phyloP scores from a whole-genome alignment of 2,888 invertebrate species.

The Drosophila vallismaia region DNA sequence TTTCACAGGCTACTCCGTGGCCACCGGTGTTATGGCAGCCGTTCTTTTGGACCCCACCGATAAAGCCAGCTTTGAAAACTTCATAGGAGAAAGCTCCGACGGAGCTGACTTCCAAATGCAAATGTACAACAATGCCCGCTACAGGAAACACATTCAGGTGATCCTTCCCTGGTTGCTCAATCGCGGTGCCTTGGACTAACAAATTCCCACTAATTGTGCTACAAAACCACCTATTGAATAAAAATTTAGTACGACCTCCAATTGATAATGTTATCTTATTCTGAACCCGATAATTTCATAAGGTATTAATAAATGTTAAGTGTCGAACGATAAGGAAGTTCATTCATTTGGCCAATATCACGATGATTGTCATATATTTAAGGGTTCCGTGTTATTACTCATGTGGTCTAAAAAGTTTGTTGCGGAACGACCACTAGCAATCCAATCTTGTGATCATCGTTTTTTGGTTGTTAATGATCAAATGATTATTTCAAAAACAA shows the following conservation, averaged over 20 bases:
- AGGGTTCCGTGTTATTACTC: not conserved
- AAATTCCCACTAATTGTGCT: not conserved
- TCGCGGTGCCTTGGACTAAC: conserved; percentile 16
- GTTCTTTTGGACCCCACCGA: conserved; percentile 73
- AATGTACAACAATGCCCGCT: conserved; percentile 69
- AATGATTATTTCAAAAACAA: not conserved
- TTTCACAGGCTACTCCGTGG: conserved; percentile 56
- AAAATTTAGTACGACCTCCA: conserved; percentile 1
- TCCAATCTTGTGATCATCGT: not conserved
- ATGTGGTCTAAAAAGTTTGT: not conserved
- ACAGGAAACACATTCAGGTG: conserved; percentile 69
- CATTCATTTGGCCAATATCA: not conserved
- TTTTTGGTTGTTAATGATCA: not conserved
- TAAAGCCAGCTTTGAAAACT: conserved; percentile 66
- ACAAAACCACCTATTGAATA: conserved; percentile 1
- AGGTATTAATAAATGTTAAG: conserved; percentile 13
- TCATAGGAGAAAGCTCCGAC: conserved; percentile 51
- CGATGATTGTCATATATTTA: not conserved
- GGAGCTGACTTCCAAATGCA: conserved; percentile 59
- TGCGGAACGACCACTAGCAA: not conserved
- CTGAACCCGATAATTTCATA: conserved; percentile 9
- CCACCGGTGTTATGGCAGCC: conserved; percentile 68
- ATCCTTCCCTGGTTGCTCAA: conserved; percentile 78
- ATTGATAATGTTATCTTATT: conserved; percentile 12
- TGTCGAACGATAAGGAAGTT: conserved; percentile 8